Evolutionary conservation across 2,888 invertebrate genomes (phyloP), one percentile per base, ranked within the genome.

Genomic region (Zhuqinia jingwanae): DNA sequence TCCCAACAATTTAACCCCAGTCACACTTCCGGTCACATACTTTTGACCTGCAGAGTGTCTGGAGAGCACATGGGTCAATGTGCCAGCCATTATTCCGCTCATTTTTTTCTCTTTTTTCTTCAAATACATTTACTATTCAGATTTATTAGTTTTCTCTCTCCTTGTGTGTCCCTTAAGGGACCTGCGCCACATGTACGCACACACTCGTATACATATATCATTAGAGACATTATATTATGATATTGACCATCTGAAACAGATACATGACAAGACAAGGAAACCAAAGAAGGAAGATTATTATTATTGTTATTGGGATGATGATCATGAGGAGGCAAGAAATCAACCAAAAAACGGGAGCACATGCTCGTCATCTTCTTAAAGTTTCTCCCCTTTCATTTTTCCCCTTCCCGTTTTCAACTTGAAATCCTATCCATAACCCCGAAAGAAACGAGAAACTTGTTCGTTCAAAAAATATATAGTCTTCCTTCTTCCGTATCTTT

Each of bases 11-110:
- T 89, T 90, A 90, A 90, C 90, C 90, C 86, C 87, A 87, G 89
- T 88, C 90, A 90, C 90, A 89, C 91, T 91, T 91, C 91, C 91
- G 91, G 91, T 90, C 90, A 90, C 89, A 90, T 89, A 88, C 30
- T 85, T 90, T 89, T 90, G 90, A 90, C 90, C 90, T 20, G 63
- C 63, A 10, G 63, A 63, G n/a, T 88, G 88, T 90, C 90, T 90
- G 90, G 89, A 88, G 88, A 87, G 89, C 90, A 90, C 89, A 89
- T 90, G 90, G 90, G 90, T 90, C 90, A 90, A 89, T 85, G 85
- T 82, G 81, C 83, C 80, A 77, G 81, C 85, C 88, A 88, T 87
- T 87, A 88, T 87, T 84, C 87, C 86, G 84, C 80, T 85, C 83
- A 75, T 83, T 77, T 85, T 87, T 73, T 50, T 60, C 36, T 47